A percentile compares a stretch with the other conserved stretches of the same genome.
Evolutionary conservation across 1,140 invertebrate species (phyloP).

Genomic region (Tetramorium simillimum): DNA sequence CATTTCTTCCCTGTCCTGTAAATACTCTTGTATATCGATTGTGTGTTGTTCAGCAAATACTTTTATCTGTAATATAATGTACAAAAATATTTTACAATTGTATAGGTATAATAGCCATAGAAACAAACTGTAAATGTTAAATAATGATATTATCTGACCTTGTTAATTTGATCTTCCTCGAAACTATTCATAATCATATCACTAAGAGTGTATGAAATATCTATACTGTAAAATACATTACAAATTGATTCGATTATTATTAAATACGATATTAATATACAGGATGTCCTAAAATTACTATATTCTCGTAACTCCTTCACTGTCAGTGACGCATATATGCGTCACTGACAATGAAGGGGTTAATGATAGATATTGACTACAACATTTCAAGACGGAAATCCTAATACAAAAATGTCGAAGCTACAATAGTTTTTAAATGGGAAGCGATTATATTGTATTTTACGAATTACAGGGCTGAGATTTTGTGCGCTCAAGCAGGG

Average conservation of each 20-base stretch:
- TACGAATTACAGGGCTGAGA: too few species aligned
- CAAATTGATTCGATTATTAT: not conserved
- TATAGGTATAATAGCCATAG: not conserved
- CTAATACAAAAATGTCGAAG: too few species aligned
- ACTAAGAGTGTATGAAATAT: not conserved
- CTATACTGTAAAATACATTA: not conserved
- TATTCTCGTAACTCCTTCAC: too few species aligned
- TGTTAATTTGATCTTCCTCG: not conserved
- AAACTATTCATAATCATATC: not conserved
- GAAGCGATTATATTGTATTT: too few species aligned
- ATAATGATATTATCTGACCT: not conserved
- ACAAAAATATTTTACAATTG: not conserved
- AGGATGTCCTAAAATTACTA: too few species aligned
- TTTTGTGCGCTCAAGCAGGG: too few species aligned
- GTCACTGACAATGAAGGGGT: too few species aligned
- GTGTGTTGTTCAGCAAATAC: not conserved
- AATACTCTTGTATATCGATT: not conserved
- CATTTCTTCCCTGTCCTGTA: not conserved
- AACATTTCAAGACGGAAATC: too few species aligned
- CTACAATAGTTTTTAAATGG: too few species aligned
- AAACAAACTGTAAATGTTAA: not conserved
- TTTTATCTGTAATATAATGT: conserved; percentile 8
- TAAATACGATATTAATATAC: not conserved
- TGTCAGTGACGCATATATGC: too few species aligned
- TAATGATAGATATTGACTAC: too few species aligned